Conservation (phyloP, 2,797 vertebrate species). For the Melanotaenia maccullochi region DNA sequence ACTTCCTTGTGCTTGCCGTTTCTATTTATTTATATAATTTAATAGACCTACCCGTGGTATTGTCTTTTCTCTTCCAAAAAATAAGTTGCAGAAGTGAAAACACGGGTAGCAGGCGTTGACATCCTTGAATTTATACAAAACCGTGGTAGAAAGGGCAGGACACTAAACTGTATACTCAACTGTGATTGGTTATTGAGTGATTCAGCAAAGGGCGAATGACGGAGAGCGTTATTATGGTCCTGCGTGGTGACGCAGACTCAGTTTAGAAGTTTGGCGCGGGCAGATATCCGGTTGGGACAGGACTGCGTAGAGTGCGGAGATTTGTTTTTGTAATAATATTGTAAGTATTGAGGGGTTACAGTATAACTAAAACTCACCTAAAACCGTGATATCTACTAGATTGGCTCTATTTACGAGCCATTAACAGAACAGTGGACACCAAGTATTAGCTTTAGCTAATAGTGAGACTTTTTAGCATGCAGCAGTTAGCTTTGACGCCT, state of each 20-base stretch:
- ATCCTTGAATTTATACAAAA: neutral
- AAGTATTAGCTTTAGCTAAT: neutral
- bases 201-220: neutral
- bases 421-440: neutral
- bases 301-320: neutral
- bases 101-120: neutral
- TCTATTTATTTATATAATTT: neutral
- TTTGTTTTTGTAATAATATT: neutral
- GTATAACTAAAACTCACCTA: neutral
- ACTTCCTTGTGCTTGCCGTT: neutral
- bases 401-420: neutral
- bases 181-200: slow-evolving; percentile 40
- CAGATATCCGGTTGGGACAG: neutral
- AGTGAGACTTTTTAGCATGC: neutral
- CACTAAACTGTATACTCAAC: fast-evolving
- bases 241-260: neutral
- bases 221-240: neutral
- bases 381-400: fast-evolving
- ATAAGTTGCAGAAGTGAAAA: neutral
- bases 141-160: neutral
- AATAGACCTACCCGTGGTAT: neutral
- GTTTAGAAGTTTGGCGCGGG: slow-evolving; percentile 62
- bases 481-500: neutral
- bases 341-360: slow-evolving; percentile 14
- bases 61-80: neutral